Evolutionary conservation across 1,140 invertebrate genomes (phyloP), one percentile per base, ranked within the genome.

Genomic region (Rhagoletis zephyria): DNA sequence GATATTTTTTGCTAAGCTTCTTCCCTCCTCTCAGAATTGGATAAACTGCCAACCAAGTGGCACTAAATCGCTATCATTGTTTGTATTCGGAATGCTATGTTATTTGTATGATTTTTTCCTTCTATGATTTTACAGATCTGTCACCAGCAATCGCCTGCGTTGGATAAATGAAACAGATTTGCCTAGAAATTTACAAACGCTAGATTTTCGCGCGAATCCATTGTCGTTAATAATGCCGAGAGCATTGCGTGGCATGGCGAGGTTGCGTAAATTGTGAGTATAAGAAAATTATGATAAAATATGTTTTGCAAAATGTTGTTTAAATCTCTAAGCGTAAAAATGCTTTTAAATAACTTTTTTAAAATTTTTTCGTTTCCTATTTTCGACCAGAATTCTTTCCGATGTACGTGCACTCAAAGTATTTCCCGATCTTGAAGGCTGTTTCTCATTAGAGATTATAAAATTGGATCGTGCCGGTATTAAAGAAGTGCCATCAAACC

Each of bases 401-500:
- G 97, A 98, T 93, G 95, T 96, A n/a, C 94, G 95, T 87, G 95
- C 96, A 87, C 94, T 98, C 90, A 95, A 94, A 81, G 94, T 95
- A 74, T 97, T 98, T 93, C 97, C 97, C 1, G 95, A 96, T 92
- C 94, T 98, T 70, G 96, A 96, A 90, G 97, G 96, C 45, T 96
- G 96, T 0, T 91, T 91, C 87, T 95, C 96, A 0, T 94, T 98
- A 90, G 97, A 97, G 91, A 95, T 96, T 74, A 94, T 98, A 81
- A 95, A 96, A 88, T 93, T 97, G 81, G 97, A 98, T 94, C 95
- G 97, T 87, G 96, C 97, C 0, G 95, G 95, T 64, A 94, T 98
- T 30, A 92, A 93, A 14, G 89, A 93, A 3, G 95, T 98, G 87
- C 97, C 97, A 9, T 87, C 92, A 14, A 94, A 96, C 89, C 93